Percentiles rank a stretch among this genome's conserved stretches.
These are phyloP conservation scores for Sialia sialis DNA, from an alignment of 2,113 vertebrate genomes.

Conservation along the genomic window DNA sequence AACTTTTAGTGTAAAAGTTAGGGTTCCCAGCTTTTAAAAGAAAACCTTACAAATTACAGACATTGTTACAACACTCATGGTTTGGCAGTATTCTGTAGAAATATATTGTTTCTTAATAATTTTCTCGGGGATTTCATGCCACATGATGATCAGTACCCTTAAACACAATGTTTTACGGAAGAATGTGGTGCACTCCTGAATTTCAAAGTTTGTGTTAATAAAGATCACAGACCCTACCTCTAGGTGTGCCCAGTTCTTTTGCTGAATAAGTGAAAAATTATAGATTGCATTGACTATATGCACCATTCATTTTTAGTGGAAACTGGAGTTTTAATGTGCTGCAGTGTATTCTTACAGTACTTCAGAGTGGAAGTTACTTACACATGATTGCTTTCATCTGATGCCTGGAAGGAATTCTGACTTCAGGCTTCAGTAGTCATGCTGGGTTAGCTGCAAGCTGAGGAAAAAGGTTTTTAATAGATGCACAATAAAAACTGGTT, in stretches of 20 bases:
- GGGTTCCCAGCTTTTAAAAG: not conserved
- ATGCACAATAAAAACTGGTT: not conserved
- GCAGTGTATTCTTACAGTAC: not conserved
- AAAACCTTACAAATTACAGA: not conserved
- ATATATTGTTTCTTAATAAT: not conserved
- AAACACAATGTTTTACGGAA: not conserved
- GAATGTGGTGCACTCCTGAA: not conserved
- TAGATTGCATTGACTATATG: not conserved
- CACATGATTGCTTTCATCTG: not conserved
- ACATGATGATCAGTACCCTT: not conserved
- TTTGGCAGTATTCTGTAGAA: not conserved
- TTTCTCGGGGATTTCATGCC: not conserved
- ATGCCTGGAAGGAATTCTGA: not conserved
- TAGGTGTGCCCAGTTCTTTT: not conserved
- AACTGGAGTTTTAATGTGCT: not conserved
- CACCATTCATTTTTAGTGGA: not conserved
- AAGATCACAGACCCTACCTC: not conserved
- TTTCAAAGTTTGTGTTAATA: not conserved
- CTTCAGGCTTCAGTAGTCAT: not conserved
- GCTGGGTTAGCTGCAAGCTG: not conserved
- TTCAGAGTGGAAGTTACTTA: not conserved
- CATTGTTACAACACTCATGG: not conserved
- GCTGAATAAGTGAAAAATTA: not conserved
- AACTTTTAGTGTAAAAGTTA: not conserved
- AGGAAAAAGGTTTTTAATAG: not conserved